phyloP scores from a whole-genome alignment of 2,888 invertebrate species.

The Trichopria drosophilae region DNA sequence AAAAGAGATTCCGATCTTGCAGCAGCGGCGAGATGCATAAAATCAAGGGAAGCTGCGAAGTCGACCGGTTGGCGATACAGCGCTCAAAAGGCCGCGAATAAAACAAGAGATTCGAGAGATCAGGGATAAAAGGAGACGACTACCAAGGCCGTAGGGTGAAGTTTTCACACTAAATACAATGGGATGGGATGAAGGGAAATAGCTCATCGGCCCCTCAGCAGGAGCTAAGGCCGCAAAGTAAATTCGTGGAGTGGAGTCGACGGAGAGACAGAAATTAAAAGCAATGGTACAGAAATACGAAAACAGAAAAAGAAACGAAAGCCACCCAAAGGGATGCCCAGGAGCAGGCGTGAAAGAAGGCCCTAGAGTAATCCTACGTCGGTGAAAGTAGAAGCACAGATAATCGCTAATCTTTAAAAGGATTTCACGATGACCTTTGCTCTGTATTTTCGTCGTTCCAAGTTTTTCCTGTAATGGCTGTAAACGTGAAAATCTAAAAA shows the following conservation, averaged over 20 bases:
- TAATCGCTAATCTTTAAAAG: slow-evolving; percentile 38
- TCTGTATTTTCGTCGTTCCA: slow-evolving; percentile 21
- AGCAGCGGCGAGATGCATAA: slow-evolving; percentile 21
- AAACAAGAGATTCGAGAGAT: slow-evolving; percentile 12
- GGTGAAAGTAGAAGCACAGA: slow-evolving; percentile 29
- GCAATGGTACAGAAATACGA: too few relatives aligned
- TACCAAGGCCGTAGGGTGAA: neutral
- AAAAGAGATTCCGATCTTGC: slow-evolving; percentile 19
- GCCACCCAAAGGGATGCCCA: too few relatives aligned
- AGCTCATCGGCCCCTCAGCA: neutral
- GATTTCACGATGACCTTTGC: slow-evolving; percentile 38
- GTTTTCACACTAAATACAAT: neutral
- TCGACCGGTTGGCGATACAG: slow-evolving; percentile 9
- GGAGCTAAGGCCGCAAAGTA: too few relatives aligned
- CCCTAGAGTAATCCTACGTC: too few relatives aligned
- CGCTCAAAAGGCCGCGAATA: slow-evolving; percentile 16
- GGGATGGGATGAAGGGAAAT: slow-evolving; percentile 13
- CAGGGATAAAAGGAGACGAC: slow-evolving; percentile 10
- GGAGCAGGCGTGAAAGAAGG: too few relatives aligned
- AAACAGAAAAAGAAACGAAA: too few relatives aligned
- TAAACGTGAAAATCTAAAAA: too few relatives aligned
- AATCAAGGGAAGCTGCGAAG: slow-evolving; percentile 25
- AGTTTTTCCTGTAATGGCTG: too few relatives aligned
- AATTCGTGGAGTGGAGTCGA: too few relatives aligned
- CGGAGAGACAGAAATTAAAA: too few relatives aligned